Base-by-base conservation (phyloP, 2,888 invertebrate genomes). In the Therioaphis trifolii region DNA sequence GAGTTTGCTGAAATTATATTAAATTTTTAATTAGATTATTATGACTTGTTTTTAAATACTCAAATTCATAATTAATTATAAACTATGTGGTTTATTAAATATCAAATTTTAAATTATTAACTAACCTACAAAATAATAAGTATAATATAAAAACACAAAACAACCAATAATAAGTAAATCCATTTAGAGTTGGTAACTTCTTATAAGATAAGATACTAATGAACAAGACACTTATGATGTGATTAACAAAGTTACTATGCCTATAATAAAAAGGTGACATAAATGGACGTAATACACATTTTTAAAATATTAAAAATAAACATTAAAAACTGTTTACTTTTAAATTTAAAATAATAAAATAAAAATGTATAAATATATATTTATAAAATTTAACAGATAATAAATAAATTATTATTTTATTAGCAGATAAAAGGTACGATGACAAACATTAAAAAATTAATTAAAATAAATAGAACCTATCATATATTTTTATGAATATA, bases 1-100 rank as follows among this genome's bases (percentile, higher is more conserved):
- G 88, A 61, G 91, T 90, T 86, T 91, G 90, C 91, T 91, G 87
- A 88, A 78, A 84, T 49, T 61, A 68, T 21, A 0, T 35, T 18
- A 4, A 52, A 74, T 46, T 27, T 52, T 40, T 58, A 2, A 58
- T 24, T 27, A 12, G 12, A 27, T 61, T 71, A 40, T 14, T 5
- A 43, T 15, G 21, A 52, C 21, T 52, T 2, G 9, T 55, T 55
- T 55, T 21, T 21, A 7, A 55, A 55, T 55, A 15, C 15, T 49
- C n/a, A 0, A 55, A 55, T 55, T 55, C 21, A 72, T n/a, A 58
- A 75, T 0, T 40, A 43, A 61, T 43, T 24, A 43, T 75, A 18
- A 11, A 52, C 5, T 46, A 29, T 29, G n/a, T 0, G 46, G 27
- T 0, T 27, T 14, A 43, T 75, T 43, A 24, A n/a, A 3, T 7